Evolutionary conservation across 2,113 vertebrate species (phyloP), one percentile per base, ranked within the genome.

Genomic region (Crotalus horridus): DNA sequence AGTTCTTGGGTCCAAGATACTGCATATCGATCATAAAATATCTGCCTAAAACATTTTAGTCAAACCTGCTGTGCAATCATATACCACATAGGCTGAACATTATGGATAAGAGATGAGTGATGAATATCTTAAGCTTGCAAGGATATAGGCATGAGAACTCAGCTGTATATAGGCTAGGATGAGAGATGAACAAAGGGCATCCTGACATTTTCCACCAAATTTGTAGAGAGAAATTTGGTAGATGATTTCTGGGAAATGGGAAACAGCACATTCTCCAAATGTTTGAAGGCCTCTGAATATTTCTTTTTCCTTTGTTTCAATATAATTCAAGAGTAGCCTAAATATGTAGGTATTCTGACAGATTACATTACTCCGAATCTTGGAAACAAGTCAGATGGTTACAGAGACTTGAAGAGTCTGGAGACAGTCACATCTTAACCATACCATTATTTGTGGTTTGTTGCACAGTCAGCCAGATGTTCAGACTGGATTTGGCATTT

Each of bases 21-120:
- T 96, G 88, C 94, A 92, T 96, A 88, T 93, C 89, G 95, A 97
- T 95, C 61, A 95, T 87, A 54, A 92, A 95, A 95, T 92, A 94
- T 96, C 90, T 92, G 51, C 94, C 94, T 94, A 94, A 93, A 46
- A 89, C 54, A 92, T 74, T 94, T 95, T 93, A 95, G 94, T 48
- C 58, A 59, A 59, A 55, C 81, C 15, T 89, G 81, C 55, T 90
- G 88, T 95, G 93, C 87, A 88, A 61, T n/a, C 90, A 94, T 12
- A 56, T 54, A 81, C 26, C 93, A 87, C 13, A 3, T 24, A 91
- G 86, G 29, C 90, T 89, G 85, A 86, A 9, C 33, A 29, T 21
- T 94, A 87, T 88, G 92, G 53, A 90, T 24, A 74, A 69, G 89
- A 56, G 91, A 74, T 56, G 59, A 81, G 3, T 43, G 74, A 26